Base-by-base conservation (phyloP, 2,797 vertebrate genomes). In the Gymnodraco acuticeps region DNA sequence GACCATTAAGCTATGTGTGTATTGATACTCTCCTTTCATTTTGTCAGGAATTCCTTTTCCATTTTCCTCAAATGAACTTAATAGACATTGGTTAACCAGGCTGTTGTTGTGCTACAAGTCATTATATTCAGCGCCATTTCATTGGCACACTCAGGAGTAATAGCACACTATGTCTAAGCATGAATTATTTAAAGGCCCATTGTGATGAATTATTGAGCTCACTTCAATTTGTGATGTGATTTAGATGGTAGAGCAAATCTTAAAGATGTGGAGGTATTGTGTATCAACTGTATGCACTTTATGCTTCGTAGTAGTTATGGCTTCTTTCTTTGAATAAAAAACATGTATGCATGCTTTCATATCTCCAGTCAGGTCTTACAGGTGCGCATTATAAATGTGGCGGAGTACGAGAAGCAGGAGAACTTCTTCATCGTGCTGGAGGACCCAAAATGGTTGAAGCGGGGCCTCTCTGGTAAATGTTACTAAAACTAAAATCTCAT, bases 361-460 rank as follows among this genome's bases (percentile, higher is more conserved):
- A 63, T 82, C 68, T 90, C 58, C 86, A 98, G 97, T 93, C 96
- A 98, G 90, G 95, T 90, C 1, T 92, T 98, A 50, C 93, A 95
- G 81, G 95, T 98, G 84, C 95, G 87, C 73, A 97, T 98, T 66
- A 94, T 97, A 60, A 97, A 98, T 27, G 95, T 97, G 3, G 96
- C 95, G 61, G 97, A 98, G 88, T 98, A 97, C 15, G 97, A 99
- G 87, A 98, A 98, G 85, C 96, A 96, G 86, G 97, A 98, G 82
- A 96, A 96, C 73, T 99, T 99, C 93, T 98, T 94, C 87, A 93
- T 99, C 0, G 94, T 97, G 74, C 95, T 99, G 64, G 96, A 97
- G 61, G 94, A 97, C 75, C 97, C 98, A 0, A 95, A 95, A 76
- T 98, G 97, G 97, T 93, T 98, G 38, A 97, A 98, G 83, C 93